phyloP scores from a whole-genome alignment of 2,113 vertebrate species.

The Labeo rohita region DNA sequence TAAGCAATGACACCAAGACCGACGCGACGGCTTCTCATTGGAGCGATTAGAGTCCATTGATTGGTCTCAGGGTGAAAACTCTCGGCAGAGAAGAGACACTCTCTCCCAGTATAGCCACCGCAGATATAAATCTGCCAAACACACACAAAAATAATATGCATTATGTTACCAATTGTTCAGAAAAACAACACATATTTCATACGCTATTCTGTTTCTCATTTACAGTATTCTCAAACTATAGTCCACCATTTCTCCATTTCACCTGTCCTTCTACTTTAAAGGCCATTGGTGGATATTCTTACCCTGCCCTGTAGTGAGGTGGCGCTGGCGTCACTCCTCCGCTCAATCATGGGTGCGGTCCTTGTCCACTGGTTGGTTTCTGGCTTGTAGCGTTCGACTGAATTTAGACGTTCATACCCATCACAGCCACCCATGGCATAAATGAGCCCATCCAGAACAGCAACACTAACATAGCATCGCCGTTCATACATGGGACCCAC shows the following conservation, averaged over 20 bases:
- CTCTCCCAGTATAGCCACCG: slow-evolving; percentile 83
- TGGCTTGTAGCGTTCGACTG: slow-evolving; percentile 78
- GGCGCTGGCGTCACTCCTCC: slow-evolving; percentile 80
- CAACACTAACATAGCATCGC: slow-evolving; percentile 82
- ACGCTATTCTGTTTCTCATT: neutral
- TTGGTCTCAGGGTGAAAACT: slow-evolving; percentile 71
- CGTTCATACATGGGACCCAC: slow-evolving; percentile 82
- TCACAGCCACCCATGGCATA: slow-evolving; percentile 87
- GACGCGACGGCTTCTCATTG: slow-evolving; percentile 81
- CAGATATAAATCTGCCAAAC: slow-evolving; percentile 85
- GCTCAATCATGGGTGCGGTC: slow-evolving; percentile 80
- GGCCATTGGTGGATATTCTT: neutral
- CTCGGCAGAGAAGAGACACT: slow-evolving; percentile 81
- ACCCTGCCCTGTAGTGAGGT: slow-evolving; percentile 73
- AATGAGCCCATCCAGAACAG: slow-evolving; percentile 73
- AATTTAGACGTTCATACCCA: slow-evolving; percentile 76
- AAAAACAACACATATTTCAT: neutral
- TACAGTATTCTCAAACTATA: neutral
- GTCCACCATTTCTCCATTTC: neutral
- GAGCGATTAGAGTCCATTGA: slow-evolving; percentile 80
- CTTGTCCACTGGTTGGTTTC: slow-evolving; percentile 83
- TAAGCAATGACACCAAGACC: slow-evolving; percentile 81
- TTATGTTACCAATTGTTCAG: neutral
- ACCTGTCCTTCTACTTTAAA: neutral
- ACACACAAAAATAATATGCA: neutral